Base-by-base conservation (phyloP, 2,113 vertebrate species). In the Plestiodon gilberti region DNA sequence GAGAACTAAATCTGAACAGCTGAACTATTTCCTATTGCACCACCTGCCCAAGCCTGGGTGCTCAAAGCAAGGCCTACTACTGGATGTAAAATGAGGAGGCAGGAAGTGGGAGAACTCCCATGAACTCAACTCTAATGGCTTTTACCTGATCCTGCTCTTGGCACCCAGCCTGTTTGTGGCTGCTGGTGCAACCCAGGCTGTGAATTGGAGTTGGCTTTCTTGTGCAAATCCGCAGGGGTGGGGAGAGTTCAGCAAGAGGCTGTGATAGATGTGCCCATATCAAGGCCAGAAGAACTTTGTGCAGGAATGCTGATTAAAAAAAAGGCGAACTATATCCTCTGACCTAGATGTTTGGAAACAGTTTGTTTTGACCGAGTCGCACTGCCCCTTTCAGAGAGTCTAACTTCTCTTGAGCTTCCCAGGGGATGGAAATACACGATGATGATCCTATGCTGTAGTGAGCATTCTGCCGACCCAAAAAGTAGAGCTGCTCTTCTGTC, bases 121-220 rank as follows among this genome's bases (percentile, higher is more conserved):
- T 30, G 23, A 85, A 77, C 83, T 81, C 17, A 85, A 77, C 83
- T 81, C n/a, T 35, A 52, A 5, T 81, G n/a, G 15, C 59, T 28
- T 75, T 74, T n/a, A 30, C 13, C 2, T 65, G 43, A 87, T 87
- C 74, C 3, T 55, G 40, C 74, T 38, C 78, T 87, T 81, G 69
- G 70, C 59, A 52, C 20, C 40, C 18, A 20, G 22, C 40, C 30
- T 30, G 75, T 52, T 81, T 81, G 33, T 65, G 43, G 11, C n/a
- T 13, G 2, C 38, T 69, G 52, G 69, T 48, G n/a, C 57, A 64
- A 15, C 43, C 73, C 9, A 87, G 69, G 40, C 33, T 65, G 48
- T 81, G 69, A 87, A 87, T 70, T 87, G 74, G 43, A 11, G 18
- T 62, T 81, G 69, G n/a, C 78, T 78, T 82, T 82, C 2, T 70